Conservation (phyloP, 1,140 invertebrate species). For the Mya arenaria region DNA sequence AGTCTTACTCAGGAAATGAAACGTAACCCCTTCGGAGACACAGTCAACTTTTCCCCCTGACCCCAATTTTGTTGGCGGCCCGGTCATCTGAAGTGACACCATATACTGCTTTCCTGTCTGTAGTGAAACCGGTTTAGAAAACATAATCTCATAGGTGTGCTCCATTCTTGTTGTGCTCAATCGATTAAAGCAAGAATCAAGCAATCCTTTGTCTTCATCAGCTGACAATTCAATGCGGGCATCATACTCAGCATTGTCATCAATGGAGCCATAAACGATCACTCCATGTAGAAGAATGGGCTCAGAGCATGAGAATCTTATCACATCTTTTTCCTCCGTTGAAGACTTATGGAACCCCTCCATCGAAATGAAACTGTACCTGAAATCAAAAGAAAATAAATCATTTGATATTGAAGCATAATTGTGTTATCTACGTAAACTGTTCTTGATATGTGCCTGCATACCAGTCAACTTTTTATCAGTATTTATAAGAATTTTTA, state of each 20-base stretch:
- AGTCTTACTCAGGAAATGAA: slow-evolving; percentile 25
- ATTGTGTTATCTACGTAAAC: no score
- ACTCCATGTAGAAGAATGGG: slow-evolving; percentile 37
- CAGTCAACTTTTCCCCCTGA: slow-evolving; percentile 29
- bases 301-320: slow-evolving; percentile 45
- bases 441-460: no score
- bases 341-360: slow-evolving; percentile 3
- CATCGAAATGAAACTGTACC: slow-evolving; percentile 45
- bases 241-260: slow-evolving; percentile 45
- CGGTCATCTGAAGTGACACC: slow-evolving; percentile 30
- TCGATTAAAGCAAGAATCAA: slow-evolving; percentile 1
- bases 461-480: no score
- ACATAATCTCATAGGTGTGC: slow-evolving; percentile 38
- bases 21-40: slow-evolving; percentile 16
- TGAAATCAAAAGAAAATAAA: slow-evolving; percentile 5
- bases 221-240: slow-evolving; percentile 12
- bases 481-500: no score
- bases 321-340: slow-evolving; percentile 16
- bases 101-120: slow-evolving; percentile 32
- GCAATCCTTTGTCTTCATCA: slow-evolving; percentile 10
- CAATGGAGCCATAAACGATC: slow-evolving; percentile 42
- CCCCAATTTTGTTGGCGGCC: slow-evolving; percentile 42
- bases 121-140: slow-evolving; percentile 21
- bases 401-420: no score
- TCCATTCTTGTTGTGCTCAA: slow-evolving; percentile 36